Conservation (phyloP, 2,888 invertebrate species). For the Tryphoninae sp. region DNA sequence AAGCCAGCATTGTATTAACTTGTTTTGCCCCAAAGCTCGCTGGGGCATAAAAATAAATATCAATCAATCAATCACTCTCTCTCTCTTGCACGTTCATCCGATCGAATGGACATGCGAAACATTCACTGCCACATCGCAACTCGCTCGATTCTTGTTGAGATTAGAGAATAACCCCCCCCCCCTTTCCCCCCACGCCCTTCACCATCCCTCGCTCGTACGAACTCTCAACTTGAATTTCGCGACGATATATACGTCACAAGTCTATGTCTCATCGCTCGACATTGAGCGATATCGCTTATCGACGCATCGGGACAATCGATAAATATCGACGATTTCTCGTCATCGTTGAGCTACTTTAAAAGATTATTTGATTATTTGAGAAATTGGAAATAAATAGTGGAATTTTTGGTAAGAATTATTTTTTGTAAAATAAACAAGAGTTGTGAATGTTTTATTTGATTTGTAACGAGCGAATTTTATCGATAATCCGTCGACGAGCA, state of each 20-base stretch:
- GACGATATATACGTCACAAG: background rate
- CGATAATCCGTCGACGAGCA: too few species aligned
- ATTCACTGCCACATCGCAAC: slow-evolving; percentile 7
- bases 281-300: slow-evolving; percentile 32
- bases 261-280: background rate
- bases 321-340: slow-evolving; percentile 5
- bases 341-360: background rate
- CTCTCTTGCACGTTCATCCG: slow-evolving; percentile 10
- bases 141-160: slow-evolving; percentile 34
- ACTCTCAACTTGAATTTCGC: background rate
- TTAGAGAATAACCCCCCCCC: background rate
- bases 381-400: too few species aligned
- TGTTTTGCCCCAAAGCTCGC: too few species aligned
- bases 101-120: slow-evolving; percentile 36
- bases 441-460: too few species aligned
- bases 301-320: slow-evolving; percentile 7
- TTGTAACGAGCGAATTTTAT: too few species aligned
- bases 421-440: too few species aligned
- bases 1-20: too few species aligned
- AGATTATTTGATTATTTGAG: background rate
- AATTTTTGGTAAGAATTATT: too few species aligned
- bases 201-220: background rate
- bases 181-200: background rate
- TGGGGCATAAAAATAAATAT: too few species aligned
- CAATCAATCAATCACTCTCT: too few species aligned